Evolutionary conservation across 2,888 invertebrate genomes (phyloP), one percentile per base, ranked within the genome.

Genomic region (Monopis laevigella): DNA sequence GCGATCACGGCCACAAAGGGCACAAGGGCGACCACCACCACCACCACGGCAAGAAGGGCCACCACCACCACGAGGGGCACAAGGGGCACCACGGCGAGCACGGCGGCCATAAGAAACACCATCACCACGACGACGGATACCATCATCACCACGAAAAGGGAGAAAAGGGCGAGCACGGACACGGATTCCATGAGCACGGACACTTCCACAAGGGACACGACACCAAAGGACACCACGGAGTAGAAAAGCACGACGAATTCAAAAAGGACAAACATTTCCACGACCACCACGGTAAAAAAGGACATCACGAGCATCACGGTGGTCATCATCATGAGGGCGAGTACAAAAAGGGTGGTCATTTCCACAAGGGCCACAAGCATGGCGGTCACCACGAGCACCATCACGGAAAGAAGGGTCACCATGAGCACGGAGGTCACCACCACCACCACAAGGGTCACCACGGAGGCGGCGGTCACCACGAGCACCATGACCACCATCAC

Each of bases 221-320:
- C 65, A 92, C 91, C 46, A 90, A 92, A 59, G 91, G 92, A 48
- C 90, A 90, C 55, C 92, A 92, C 58, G 88, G 90, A 51, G 82
- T 92, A 4, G 90, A 92, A 69, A 90, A 92, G 58, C 74, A 88
- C 50, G 90, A 92, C 66, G 92, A 92, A 65, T 90, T 86, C 77
- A 89, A 91, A 60, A 92, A 92, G 64, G 88, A 92, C 57, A 91
- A 92, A 57, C 89, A 92, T 65, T 92, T 90, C 85, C 91, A 87
- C 65, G 89, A 92, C 52, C 90, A 92, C 62, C 88, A 90, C 56
- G 90, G 92, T 49, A 89, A 89, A 51, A 86, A 86, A 50, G 91
- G 89, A 1, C 86, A 86, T 58, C 88, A 92, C 61, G 88, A 88
- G 55, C 89, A 90, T 54, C 87, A 92, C 59, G 91, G 90, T 40